Percentiles rank a stretch among this genome's conserved stretches.
Evolutionary conservation across 2,888 invertebrate species (phyloP).

Genomic region (Ischnus inquisitorius): DNA sequence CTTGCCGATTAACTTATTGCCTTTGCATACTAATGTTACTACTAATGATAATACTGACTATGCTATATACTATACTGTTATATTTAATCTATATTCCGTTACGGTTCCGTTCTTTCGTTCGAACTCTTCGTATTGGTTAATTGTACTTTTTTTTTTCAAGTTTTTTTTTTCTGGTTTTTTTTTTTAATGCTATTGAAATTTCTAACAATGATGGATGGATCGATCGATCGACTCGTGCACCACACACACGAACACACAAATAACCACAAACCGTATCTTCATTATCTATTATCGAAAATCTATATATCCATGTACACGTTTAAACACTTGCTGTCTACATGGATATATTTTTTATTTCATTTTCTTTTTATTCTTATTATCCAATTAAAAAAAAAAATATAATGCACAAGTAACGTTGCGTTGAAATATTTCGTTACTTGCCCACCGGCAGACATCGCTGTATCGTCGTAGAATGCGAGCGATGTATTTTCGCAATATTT

Average conservation of each 20-base stretch:
- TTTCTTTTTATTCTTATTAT: constrained; percentile 65
- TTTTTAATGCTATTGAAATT: constrained; percentile 36
- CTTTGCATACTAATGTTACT: constrained; percentile 66
- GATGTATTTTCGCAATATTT: constrained; percentile 60
- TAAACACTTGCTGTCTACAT: constrained; percentile 37
- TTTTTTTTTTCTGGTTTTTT: constrained; percentile 51
- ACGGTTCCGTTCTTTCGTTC: constrained; percentile 70
- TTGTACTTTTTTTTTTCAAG: constrained; percentile 39
- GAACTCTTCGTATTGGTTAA: constrained; percentile 56
- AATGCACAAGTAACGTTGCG: constrained; percentile 55
- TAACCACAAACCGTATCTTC: constrained; percentile 14
- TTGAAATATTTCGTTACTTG: constrained; percentile 53
- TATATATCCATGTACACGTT: constrained; percentile 46
- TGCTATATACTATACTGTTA: constrained; percentile 51
- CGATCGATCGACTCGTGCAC: constrained; percentile 80
- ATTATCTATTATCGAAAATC: constrained; percentile 58
- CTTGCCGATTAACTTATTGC: constrained; percentile 77
- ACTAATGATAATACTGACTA: constrained; percentile 44
- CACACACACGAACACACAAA: constrained; percentile 60
- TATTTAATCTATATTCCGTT: constrained; percentile 66
- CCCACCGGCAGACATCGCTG: constrained; percentile 53
- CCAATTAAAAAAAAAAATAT: no score
- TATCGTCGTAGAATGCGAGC: constrained; percentile 45
- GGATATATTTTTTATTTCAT: constrained; percentile 48
- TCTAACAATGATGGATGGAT: constrained; percentile 77